Base-by-base conservation (phyloP, 2,113 vertebrate genomes). In the Ammodytes marinus region DNA sequence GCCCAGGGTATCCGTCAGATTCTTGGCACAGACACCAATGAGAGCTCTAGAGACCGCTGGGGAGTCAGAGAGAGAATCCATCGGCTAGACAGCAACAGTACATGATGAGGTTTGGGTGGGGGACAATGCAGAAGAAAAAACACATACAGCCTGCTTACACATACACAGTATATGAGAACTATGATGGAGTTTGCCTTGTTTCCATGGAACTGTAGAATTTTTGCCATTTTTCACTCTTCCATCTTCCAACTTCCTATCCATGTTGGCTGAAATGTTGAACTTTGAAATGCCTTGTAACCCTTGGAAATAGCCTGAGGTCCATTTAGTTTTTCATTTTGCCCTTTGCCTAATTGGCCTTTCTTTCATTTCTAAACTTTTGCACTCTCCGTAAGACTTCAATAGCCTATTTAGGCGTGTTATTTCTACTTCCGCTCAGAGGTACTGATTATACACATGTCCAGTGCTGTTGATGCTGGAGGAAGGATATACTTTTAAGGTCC, bases 341-440 rank as follows among this genome's bases (percentile, higher is more conserved):
- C 75, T 79, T 80, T 19, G 66, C 40, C 67, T 91, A 84, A 92
- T 91, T 90, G 86, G 61, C 77, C 79, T 80, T 71, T 86, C 66
- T 74, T 85, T 91, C 83, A 66, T 85, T 84, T 80, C 77, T 60
- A 66, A 87, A 89, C 69, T 70, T 91, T 72, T 75, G 46, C 72
- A 79, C 71, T 87, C 80, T 88, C 74, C 64, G 74, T 43, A 79
- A 80, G 83, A 81, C 82, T 78, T 86, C 83, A 85, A 87, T 84
- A 81, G 79, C 71, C 78, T 4, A 61, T 69, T 49, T 74, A 65
- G 47, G 49, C 40, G 42, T 53, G 79, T 85, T 86, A 87, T 92
- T 89, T 88, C 75, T 77, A 87, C 82, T 84, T 82, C 77, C 17
- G 5, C 71, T 68, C 69, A 71, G 69, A 77, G 27, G 50, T 3